Base-by-base conservation (phyloP, 2,113 vertebrate species). In the Puma concolor region DNA sequence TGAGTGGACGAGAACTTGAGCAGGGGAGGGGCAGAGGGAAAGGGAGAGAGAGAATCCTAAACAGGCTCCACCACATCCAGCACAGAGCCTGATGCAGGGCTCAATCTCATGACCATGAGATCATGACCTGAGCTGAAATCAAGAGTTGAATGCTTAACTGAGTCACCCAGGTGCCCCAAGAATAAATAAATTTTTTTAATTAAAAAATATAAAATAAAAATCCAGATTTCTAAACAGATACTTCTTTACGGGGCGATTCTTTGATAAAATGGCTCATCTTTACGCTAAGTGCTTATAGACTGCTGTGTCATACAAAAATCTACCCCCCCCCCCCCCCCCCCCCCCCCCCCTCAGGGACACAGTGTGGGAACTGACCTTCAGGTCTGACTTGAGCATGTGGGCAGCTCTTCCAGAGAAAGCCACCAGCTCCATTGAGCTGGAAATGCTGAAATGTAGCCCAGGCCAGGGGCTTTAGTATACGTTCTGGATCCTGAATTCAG, bases 311-410 rank as follows among this genome's bases (percentile, higher is more conserved):
- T 27, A 52, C 41, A 15, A 41, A 76, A 79, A 4, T 4, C 5
- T 15, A 44, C 44, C 2, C 16, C 63, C 23, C 17, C 25, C 38
- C 5, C 41, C 41, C 41, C 41, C 41, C 44, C 2, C 16, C 63
- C 23, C 17, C 25, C 38, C 5, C 41, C 41, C 41, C 41, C 41
- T 63, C 50, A 0, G 77, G 69, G 71, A 21, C n/a, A 7, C 4
- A 0, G 36, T 12, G 4, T 0, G 4, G n/a, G 50, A 31, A 14
- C 14, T 33, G 60, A 31, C 4, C 36, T 10, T 0, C 57, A 29
- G 23, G 38, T 60, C 33, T 25, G 38, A 5, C 57, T 29, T 10
- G 57, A 54, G 29, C 2, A 4, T 6, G 2, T 29, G 27, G 19
- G 11, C 36, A 48, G 79, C 54, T 11, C 23, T 29, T 0, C 4